Evolutionary conservation across 2,113 vertebrate species (phyloP).

Genomic region (Microtus pennsylvanicus): DNA sequence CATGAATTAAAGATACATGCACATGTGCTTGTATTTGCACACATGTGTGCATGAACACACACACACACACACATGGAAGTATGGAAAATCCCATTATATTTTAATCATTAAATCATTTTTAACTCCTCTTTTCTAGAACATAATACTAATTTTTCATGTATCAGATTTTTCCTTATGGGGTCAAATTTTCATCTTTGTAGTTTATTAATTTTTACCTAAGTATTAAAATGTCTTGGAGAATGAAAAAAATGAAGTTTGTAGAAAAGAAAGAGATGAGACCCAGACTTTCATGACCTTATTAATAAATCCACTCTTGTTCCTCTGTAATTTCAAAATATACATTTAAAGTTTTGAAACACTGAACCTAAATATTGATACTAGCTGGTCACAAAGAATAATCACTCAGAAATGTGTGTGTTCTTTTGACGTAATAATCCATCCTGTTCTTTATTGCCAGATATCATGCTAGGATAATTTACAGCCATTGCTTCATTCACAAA

Average conservation of each 20-base stretch:
- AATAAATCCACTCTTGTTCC: conserved; percentile 13
- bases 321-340: neutral
- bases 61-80: neutral
- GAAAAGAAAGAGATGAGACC: conserved; percentile 1
- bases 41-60: neutral
- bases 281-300: conserved; percentile 10
- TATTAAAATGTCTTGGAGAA: conserved; percentile 21
- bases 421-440: conserved; percentile 26
- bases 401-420: conserved; percentile 49
- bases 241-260: conserved; percentile 1
- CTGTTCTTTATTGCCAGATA: conserved; percentile 27
- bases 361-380: neutral
- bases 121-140: neutral
- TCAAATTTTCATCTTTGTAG: neutral
- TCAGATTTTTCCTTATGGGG: neutral
- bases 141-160: conserved; percentile 24
- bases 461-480: neutral
- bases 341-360: conserved; percentile 5
- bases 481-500: neutral
- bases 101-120: conserved; percentile 31
- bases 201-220: conserved; percentile 41
- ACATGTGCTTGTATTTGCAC: no score
- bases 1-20: conserved; percentile 2
- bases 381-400: neutral
- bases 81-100: neutral